Conservation (phyloP, 1,140 invertebrate genomes). For the Eubasilissa regina region DNA sequence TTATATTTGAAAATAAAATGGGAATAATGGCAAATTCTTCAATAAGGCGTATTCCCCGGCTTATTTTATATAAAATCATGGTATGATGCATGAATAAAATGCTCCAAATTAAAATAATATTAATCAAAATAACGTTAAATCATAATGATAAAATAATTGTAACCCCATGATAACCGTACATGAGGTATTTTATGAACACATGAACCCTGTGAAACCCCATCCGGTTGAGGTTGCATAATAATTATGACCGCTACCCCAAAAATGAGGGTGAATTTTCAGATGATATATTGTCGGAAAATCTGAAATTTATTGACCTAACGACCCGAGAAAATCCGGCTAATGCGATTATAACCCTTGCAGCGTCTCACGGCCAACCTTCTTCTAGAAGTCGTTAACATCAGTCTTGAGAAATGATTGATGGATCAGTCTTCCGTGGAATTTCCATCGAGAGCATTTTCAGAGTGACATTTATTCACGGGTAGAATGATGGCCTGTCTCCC, state of each 20-base stretch:
- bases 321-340: neutral
- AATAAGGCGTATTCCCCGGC: too few relatives aligned
- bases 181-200: neutral
- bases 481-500: constrained; percentile 18
- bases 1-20: too few relatives aligned
- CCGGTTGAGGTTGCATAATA: constrained; percentile 23
- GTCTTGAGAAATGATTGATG: constrained; percentile 38
- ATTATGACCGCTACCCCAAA: neutral
- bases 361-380: constrained; percentile 3
- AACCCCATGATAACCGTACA: too few relatives aligned
- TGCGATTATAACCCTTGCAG: constrained; percentile 20
- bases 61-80: too few relatives aligned
- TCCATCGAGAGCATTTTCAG: constrained; percentile 8
- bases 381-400: constrained; percentile 34
- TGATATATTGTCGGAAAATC: constrained; percentile 13
- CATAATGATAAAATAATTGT: too few relatives aligned
- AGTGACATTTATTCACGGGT: constrained; percentile 41
- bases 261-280: constrained; percentile 3
- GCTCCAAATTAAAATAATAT: too few relatives aligned
- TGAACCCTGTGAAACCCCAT: neutral
- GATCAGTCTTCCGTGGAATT: constrained; percentile 15
- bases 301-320: constrained; percentile 20
- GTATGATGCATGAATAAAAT: too few relatives aligned
- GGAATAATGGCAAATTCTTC: too few relatives aligned
- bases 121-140: too few relatives aligned